Conservation (phyloP, 2,797 vertebrate species). For the Fundulus diaphanus region DNA sequence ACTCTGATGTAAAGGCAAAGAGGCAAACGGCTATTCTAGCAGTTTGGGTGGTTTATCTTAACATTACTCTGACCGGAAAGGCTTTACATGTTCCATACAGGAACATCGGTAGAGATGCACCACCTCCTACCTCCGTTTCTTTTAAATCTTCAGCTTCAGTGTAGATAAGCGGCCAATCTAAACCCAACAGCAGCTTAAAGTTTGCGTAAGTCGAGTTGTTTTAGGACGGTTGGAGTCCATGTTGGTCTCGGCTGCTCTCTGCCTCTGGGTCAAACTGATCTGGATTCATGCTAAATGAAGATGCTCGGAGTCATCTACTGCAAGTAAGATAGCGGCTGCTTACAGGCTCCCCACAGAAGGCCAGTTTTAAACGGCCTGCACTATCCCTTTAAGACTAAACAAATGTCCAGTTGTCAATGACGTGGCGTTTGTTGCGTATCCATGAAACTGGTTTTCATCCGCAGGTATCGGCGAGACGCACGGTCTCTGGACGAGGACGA, state of each 20-base stretch:
- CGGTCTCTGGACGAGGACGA: slow-evolving; percentile 94
- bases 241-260: not conserved
- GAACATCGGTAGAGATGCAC: no score
- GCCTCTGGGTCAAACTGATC: not conserved
- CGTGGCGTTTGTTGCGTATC: not conserved
- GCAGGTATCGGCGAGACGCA: slow-evolving; percentile 92
- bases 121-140: no score
- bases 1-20: no score
- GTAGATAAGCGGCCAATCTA: no score
- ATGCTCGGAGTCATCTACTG: not conserved
- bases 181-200: no score
- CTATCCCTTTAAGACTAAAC: not conserved
- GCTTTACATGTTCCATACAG: no score
- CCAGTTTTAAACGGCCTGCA: not conserved
- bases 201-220: not conserved
- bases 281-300: not conserved
- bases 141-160: no score
- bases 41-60: no score
- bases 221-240: not conserved
- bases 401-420: not conserved
- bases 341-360: not conserved
- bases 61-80: no score
- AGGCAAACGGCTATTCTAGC: no score
- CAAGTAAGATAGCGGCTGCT: not conserved
- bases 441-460: not conserved